phyloP scores from a whole-genome alignment of 2,888 invertebrate genomes.

The Serrognathus titanus region DNA sequence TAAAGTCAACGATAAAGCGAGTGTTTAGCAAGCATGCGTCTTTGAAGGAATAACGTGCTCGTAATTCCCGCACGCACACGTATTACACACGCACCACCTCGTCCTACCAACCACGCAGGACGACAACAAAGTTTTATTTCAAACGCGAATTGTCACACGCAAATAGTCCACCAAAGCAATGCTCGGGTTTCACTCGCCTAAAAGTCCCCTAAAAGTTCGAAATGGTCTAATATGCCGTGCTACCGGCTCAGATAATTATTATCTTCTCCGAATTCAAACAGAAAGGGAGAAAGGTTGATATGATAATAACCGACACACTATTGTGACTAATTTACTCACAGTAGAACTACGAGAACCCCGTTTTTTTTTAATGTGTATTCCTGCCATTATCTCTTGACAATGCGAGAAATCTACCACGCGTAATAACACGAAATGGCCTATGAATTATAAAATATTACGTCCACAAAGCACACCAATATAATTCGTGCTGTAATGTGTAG shows the following conservation, averaged over 20 bases:
- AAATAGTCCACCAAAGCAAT: neutral
- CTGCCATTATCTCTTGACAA: neutral
- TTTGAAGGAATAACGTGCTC: conserved; percentile 4
- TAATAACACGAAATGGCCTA: neutral
- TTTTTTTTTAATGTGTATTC: no score
- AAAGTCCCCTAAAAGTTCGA: no score
- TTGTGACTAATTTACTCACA: neutral
- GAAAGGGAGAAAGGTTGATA: neutral
- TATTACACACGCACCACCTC: conserved; percentile 5
- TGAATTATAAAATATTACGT: neutral
- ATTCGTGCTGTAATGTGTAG: conserved; percentile 29
- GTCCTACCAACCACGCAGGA: neutral
- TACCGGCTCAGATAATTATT: neutral
- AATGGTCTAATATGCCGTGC: no score
- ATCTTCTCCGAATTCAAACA: neutral
- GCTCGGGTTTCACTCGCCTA: no score
- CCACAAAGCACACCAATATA: conserved; percentile 1
- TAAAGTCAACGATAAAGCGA: conserved; percentile 1
- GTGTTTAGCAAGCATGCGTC: conserved; percentile 11
- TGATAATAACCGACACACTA: neutral
- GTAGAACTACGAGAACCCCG: neutral
- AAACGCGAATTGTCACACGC: conserved; percentile 12
- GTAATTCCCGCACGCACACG: conserved; percentile 5
- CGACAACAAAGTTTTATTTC: conserved; percentile 6
- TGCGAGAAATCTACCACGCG: neutral